Conservation (phyloP, 2,797 vertebrate species). For the Acanthopagrus latus region DNA sequence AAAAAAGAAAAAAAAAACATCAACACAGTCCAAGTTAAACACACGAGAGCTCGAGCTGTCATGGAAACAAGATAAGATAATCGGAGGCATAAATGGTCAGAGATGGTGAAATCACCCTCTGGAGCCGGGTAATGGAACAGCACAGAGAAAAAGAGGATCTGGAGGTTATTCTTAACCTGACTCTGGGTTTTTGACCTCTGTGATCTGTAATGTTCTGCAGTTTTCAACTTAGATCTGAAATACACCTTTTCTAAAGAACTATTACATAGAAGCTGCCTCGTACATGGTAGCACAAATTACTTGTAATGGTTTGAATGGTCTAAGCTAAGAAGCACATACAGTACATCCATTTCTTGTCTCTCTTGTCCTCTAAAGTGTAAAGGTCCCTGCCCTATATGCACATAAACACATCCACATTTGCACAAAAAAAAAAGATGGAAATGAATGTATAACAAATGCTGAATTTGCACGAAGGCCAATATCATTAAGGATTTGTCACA, state of each 20-base stretch:
- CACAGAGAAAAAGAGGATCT: conserved; percentile 15
- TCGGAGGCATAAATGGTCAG: conserved; percentile 12
- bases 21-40: conserved; percentile 16
- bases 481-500: too few relatives aligned
- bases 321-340: conserved; percentile 17
- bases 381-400: too few relatives aligned
- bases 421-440: too few relatives aligned
- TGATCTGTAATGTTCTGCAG: conserved; percentile 36
- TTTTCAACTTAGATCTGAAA: conserved; percentile 25
- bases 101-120: conserved; percentile 9
- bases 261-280: conserved; percentile 28
- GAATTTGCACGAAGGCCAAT: too few relatives aligned
- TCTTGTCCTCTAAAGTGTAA: too few relatives aligned
- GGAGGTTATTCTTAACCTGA: conserved; percentile 19
- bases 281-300: conserved; percentile 25
- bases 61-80: conserved; percentile 61
- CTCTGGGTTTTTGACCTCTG: conserved; percentile 25
- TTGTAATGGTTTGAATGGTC: conserved; percentile 5
- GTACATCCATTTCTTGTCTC: not conserved
- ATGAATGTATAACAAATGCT: too few relatives aligned
- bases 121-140: conserved; percentile 18
- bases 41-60: conserved; percentile 49
- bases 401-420: too few relatives aligned
- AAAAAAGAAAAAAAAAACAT: not conserved
- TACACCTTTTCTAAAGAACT: conserved; percentile 7